Base-by-base conservation (phyloP, 2,888 invertebrate species). In the Chamaedrilus cognettii region DNA sequence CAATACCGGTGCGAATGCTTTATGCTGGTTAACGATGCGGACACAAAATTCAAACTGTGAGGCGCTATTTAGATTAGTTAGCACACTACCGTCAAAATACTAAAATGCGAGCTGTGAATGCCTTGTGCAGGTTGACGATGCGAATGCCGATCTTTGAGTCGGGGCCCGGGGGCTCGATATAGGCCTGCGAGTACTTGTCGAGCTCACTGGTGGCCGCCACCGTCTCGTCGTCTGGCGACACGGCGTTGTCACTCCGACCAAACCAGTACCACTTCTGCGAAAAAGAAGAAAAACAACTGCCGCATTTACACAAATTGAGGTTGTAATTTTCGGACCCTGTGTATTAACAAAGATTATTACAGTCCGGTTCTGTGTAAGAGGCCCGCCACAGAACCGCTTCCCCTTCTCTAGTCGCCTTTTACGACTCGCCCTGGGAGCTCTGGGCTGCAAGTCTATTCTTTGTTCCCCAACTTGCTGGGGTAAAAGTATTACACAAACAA, bases 211-310 rank as follows among this genome's bases (percentile, higher is more conserved):
- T 42, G 11, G 42, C 42, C 42, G 19, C 11, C 19, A 15, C 42
- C 42, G 42, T 42, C n/a, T n/a, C n/a, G n/a, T 64, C 64, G 26
- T 58, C 65, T 19, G 65, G 65, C 30, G 35, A 59, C 31, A 65
- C 50, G 19, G 58, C 31, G 31, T 65, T 58, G 4, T 42, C 42
- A 19, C 42, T 42, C 42, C 60, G n/a, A 3, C 60, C 60, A 42
- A 2, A 60, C 60, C 60, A 60, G 42, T 60, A 60, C 60, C 60
- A 60, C 28, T n/a, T 19, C 60, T 60, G 33, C 23, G 26, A 58
- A 55, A 1, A 55, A 2, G 34, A 5, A 56, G 32, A 57, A 1
- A n/a, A n/a, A n/a, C n/a, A n/a, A n/a, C 2, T 2, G 3, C 3
- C 3, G 2, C 4, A 50, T 2, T 50, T 50, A 50, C 3, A 3